phyloP scores from a whole-genome alignment of 2,113 vertebrate genomes.

The Setophaga coronata region DNA sequence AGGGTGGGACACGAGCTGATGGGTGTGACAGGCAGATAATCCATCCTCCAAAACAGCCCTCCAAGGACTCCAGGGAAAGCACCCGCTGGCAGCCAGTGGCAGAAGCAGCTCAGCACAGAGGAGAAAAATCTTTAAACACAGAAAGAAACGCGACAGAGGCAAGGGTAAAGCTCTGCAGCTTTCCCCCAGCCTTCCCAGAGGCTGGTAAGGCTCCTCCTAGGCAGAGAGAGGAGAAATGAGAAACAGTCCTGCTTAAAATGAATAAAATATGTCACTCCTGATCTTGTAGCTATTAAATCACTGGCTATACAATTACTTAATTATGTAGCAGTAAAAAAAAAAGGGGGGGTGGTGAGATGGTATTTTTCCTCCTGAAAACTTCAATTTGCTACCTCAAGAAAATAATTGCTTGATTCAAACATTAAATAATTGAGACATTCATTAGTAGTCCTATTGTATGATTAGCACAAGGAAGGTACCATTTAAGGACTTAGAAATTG shows the following conservation, averaged over 20 bases:
- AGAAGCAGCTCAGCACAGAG: neutral
- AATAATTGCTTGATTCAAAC: conserved; percentile 73
- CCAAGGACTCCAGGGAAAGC: neutral
- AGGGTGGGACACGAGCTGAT: neutral
- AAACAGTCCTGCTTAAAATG: conserved; percentile 55
- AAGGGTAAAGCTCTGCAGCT: conserved; percentile 25
- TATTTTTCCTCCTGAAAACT: conserved; percentile 67
- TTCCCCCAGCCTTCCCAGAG: conserved; percentile 39
- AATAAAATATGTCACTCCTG: conserved; percentile 75
- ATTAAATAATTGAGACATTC: conserved; percentile 72
- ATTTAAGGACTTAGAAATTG: conserved; percentile 33
- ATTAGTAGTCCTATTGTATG: conserved; percentile 25
- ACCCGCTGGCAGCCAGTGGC: neutral
- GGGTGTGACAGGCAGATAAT: neutral
- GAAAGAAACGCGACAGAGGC: neutral
- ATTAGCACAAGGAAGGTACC: conserved; percentile 41
- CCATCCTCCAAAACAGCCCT: neutral
- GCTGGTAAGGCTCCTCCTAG: neutral
- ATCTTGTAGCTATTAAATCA: conserved; percentile 75
- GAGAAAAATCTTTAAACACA: neutral
- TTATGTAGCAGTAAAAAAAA: conserved; percentile 51
- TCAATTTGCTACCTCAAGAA: conserved; percentile 77
- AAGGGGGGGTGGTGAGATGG: neutral
- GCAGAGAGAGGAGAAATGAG: conserved; percentile 33
- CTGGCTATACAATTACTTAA: conserved; percentile 78